These are phyloP conservation scores for Diprion similis DNA, from an alignment of 1,140 invertebrate species.

Conservation along the genomic window DNA sequence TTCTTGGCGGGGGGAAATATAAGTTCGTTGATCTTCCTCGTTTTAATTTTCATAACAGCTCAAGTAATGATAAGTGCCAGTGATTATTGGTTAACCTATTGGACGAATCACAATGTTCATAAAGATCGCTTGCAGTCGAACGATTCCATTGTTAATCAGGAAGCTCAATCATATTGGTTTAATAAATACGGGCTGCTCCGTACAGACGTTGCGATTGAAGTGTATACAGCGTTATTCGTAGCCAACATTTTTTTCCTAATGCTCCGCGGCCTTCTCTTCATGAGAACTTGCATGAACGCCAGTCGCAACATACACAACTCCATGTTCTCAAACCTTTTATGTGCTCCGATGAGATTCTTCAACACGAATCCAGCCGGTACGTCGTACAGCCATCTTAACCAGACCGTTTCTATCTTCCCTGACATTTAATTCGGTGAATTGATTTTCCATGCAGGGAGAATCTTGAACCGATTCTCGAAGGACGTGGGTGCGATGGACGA, in stretches of 20 bases:
- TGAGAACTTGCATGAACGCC: constrained; percentile 69
- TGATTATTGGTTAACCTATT: too few species aligned
- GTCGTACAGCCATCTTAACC: not conserved
- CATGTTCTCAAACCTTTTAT: constrained; percentile 69
- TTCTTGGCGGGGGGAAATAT: too few species aligned
- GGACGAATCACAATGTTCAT: too few species aligned
- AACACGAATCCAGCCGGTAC: constrained; percentile 71
- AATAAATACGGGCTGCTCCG: too few species aligned
- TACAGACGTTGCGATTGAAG: too few species aligned
- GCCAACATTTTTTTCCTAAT: constrained; percentile 48
- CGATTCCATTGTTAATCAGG: too few species aligned
- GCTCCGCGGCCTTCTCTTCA: constrained; percentile 58
- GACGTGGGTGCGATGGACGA: constrained; percentile 88
- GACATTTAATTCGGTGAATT: constrained; percentile 2
- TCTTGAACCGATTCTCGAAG: constrained; percentile 86
- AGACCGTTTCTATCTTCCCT: not conserved
- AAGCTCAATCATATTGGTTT: too few species aligned
- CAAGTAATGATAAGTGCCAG: too few species aligned
- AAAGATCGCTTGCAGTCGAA: too few species aligned
- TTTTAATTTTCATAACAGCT: too few species aligned
- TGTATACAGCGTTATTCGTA: constrained; percentile 39
- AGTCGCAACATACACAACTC: constrained; percentile 72
- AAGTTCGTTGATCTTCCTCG: too few species aligned
- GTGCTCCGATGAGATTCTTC: constrained; percentile 73
- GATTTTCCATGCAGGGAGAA: constrained; percentile 65